Evolutionary conservation across 2,888 invertebrate genomes (phyloP).

Genomic region (Cenopis cana): DNA sequence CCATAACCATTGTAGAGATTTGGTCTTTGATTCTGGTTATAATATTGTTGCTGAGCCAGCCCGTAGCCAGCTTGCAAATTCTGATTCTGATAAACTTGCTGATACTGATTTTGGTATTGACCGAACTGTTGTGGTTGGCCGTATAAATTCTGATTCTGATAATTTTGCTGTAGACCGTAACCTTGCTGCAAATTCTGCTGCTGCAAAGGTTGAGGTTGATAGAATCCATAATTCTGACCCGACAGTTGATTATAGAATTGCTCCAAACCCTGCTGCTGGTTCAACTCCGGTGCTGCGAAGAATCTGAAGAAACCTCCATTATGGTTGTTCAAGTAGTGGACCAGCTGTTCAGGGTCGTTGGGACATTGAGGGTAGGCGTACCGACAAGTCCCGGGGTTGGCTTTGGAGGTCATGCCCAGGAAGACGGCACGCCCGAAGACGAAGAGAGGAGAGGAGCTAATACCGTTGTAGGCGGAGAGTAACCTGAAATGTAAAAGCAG

Average conservation of each 20-base stretch:
- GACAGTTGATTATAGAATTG: constrained; percentile 72
- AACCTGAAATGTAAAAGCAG: constrained; percentile 73
- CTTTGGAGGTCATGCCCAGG: constrained; percentile 88
- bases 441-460: constrained; percentile 87
- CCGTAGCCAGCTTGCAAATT: neutral
- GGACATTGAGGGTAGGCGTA: constrained; percentile 91
- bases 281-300: constrained; percentile 84
- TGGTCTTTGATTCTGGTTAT: constrained; percentile 44
- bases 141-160: constrained; percentile 21
- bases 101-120: constrained; percentile 16
- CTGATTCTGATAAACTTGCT: constrained; percentile 10
- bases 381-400: constrained; percentile 85
- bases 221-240: constrained; percentile 34
- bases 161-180: constrained; percentile 20
- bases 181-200: constrained; percentile 35
- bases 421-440: constrained; percentile 91
- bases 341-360: constrained; percentile 88
- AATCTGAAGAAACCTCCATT: constrained; percentile 94
- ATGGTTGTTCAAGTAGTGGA: constrained; percentile 93
- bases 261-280: constrained; percentile 63
- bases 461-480: constrained; percentile 83
- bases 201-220: constrained; percentile 43
- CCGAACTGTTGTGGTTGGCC: constrained; percentile 5
- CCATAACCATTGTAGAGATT: constrained; percentile 48
- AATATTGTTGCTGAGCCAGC: constrained; percentile 12